These are phyloP conservation scores for Stomatorhinus walkeri DNA, from an alignment of 2,797 vertebrate species.

Conservation along the genomic window DNA sequence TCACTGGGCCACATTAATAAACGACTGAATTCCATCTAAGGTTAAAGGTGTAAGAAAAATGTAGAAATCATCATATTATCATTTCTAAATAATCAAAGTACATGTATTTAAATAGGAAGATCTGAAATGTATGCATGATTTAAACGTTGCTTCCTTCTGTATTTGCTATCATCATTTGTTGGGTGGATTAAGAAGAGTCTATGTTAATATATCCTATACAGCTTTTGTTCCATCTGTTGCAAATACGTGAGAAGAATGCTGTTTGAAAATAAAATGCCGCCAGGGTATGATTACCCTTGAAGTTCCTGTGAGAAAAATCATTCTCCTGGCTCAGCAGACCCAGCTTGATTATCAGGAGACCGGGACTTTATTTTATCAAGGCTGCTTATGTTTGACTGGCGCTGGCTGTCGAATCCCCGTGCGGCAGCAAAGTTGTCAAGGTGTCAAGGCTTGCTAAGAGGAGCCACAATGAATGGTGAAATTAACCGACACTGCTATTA, in stretches of 20 bases:
- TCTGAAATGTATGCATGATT: neutral
- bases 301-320: neutral
- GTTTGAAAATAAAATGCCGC: neutral
- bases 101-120: neutral
- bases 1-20: neutral
- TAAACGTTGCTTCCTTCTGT: neutral
- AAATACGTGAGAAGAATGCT: neutral
- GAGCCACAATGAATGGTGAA: neutral
- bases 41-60: neutral
- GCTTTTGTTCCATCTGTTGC: neutral
- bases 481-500: neutral
- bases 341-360: neutral
- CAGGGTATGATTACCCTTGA: neutral
- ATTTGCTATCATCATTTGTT: neutral
- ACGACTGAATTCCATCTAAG: neutral
- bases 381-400: neutral
- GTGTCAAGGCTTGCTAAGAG: neutral
- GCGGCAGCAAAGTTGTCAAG: neutral
- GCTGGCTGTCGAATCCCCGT: neutral
- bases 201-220: slow-evolving; percentile 12
- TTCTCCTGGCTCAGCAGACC: neutral
- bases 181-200: neutral
- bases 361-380: neutral
- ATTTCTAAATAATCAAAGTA: neutral
- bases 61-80: neutral